Percentiles rank a stretch among this genome's conserved stretches.
Evolutionary conservation across 2,113 vertebrate species (phyloP).

Genomic region (Dromiciops gliroides): DNA sequence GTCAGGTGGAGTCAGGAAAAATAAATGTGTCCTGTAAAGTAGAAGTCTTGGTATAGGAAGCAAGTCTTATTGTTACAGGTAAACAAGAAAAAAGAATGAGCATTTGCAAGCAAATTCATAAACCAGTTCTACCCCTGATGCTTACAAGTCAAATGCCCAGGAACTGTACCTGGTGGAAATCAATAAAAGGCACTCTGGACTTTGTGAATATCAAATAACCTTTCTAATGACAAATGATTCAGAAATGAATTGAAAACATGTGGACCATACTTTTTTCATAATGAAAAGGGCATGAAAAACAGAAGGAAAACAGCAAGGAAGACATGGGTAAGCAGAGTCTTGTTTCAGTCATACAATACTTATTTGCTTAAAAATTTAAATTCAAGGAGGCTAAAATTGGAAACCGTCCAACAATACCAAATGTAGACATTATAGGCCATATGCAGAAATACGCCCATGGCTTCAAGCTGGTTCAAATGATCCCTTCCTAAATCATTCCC

Average conservation of each 20-base stretch:
- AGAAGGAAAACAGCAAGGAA: background rate
- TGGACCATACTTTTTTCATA: background rate
- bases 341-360: background rate
- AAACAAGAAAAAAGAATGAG: background rate
- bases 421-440: too few relatives aligned
- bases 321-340: background rate
- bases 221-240: conserved; percentile 40
- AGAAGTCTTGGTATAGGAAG: conserved; percentile 16
- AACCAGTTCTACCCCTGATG: background rate
- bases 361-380: conserved; percentile 39
- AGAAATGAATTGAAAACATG: conserved; percentile 20
- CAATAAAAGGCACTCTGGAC: conserved; percentile 6
- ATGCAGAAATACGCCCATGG: background rate
- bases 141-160: conserved; percentile 4
- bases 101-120: background rate
- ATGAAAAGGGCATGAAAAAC: conserved; percentile 18
- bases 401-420: background rate
- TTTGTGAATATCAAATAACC: conserved; percentile 4
- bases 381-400: background rate
- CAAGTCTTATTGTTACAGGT: background rate
- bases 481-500: background rate
- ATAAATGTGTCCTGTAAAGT: background rate
- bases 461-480: background rate
- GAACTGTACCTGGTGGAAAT: background rate
- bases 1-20: conserved; percentile 12